Base-by-base conservation (phyloP, 2,797 vertebrate species). In the Poecilia gillii region DNA sequence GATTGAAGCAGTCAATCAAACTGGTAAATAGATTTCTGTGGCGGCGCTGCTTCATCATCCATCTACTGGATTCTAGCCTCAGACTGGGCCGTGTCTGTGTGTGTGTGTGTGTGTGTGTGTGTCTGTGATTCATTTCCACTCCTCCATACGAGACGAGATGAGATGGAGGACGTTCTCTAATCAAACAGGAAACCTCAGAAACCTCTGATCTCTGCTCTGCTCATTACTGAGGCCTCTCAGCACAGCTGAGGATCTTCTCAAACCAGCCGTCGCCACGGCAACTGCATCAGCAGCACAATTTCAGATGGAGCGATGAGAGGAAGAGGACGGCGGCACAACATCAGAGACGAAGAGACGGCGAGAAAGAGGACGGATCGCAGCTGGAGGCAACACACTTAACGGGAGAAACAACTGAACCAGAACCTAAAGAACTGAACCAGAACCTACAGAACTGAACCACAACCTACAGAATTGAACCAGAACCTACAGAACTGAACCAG, bases 221-320 rank as follows among this genome's bases (percentile, higher is more conserved):
- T 77, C 70, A 85, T 87, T 75, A 75, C 74, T 57, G 82, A 70
- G 70, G 79, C 75, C 75, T 68, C 80, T 8, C 16, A 36, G 9
- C 18, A 7, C n/a, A 45, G 74, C 80, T 49, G 4, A 78, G 74
- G 82, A 76, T 85, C 41, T 76, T 72, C 78, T 74, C 57, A 23
- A 18, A 73, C 79, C 74, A 66, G 88, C 73, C 66, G 90, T 94
- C 72, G 57, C 91, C 87, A 93, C 89, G 85, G 92, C 85, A 93
- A 95, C 94, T 82, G 89, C 92, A 89, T 86, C 89, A 85, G 82
- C 84, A 86, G 85, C 87, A 76, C 2, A 73, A 85, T 78, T 88
- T 89, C 75, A 88, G 83, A 89, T 73, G 49, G 75, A 84, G 79
- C 62, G 41, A 79, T 72, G 14, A 1, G 43, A 9, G 31, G 43